Percentiles rank a stretch among this genome's conserved stretches.
These are phyloP conservation scores for Apodemia mormo DNA, from an alignment of 2,888 invertebrate species.

Conservation along the genomic window DNA sequence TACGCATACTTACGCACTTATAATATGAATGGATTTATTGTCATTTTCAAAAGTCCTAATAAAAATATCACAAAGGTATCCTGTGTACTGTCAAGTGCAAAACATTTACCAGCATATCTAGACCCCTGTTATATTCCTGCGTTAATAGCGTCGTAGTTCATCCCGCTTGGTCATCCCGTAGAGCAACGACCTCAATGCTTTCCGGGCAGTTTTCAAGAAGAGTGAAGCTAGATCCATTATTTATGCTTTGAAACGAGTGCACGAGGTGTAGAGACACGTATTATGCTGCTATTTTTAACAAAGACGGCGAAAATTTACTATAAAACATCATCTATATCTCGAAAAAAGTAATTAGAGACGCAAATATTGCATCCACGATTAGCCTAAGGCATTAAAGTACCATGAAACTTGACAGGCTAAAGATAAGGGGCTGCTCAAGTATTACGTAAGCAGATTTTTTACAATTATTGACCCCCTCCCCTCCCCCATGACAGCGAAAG, in stretches of 20 bases:
- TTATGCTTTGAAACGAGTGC: constrained; percentile 13
- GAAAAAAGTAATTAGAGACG: too few species aligned
- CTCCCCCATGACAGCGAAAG: too few species aligned
- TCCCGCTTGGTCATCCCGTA: background rate
- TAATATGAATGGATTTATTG: background rate
- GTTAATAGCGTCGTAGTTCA: background rate
- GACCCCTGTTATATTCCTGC: background rate
- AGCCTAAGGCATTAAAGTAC: too few species aligned
- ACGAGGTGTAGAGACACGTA: background rate
- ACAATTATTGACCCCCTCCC: too few species aligned
- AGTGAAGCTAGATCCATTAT: constrained; percentile 13
- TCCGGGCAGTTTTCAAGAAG: constrained; percentile 15
- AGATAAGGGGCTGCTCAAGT: too few species aligned
- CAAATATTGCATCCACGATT: too few species aligned
- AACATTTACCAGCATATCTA: background rate
- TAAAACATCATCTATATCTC: too few species aligned
- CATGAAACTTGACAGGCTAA: too few species aligned
- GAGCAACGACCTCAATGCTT: constrained; percentile 8
- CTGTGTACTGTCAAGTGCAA: constrained; percentile 9
- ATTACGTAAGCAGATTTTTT: too few species aligned
- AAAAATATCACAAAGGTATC: constrained; percentile 8
- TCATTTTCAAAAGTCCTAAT: background rate
- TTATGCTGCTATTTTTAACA: background rate
- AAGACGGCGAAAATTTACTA: too few species aligned
- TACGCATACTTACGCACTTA: too few species aligned